Evolutionary conservation across 2,113 vertebrate species (phyloP).

Genomic region (Varanus salvator): DNA sequence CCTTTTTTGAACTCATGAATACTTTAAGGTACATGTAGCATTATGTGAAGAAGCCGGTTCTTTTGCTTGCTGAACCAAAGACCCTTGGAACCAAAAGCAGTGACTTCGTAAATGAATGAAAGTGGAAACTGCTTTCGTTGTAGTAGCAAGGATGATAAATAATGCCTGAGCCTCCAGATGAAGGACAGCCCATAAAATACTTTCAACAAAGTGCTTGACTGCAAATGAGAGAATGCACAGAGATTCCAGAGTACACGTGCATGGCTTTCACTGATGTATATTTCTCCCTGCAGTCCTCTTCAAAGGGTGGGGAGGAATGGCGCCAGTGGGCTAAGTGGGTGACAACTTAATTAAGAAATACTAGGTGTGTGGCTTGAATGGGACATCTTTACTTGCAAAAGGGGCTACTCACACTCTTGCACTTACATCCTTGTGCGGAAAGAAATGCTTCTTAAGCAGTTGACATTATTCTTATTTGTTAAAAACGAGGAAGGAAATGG

Average conservation of each 20-base stretch:
- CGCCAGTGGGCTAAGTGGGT: slow-evolving; percentile 24
- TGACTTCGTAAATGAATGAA: slow-evolving; percentile 16
- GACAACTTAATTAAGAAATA: slow-evolving; percentile 34
- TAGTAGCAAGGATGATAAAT: slow-evolving; percentile 33
- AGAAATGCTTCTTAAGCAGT: slow-evolving; percentile 20
- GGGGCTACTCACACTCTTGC: slow-evolving; percentile 38
- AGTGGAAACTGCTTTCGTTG: slow-evolving; percentile 36
- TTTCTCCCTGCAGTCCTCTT: slow-evolving; percentile 51
- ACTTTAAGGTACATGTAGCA: neutral
- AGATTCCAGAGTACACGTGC: slow-evolving; percentile 50
- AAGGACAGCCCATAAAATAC: slow-evolving; percentile 51
- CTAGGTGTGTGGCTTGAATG: slow-evolving; percentile 18
- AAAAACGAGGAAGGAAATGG: neutral
- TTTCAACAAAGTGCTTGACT: slow-evolving; percentile 46
- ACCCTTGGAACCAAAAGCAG: slow-evolving; percentile 1
- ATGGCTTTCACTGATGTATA: slow-evolving; percentile 42
- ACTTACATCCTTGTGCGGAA: slow-evolving; percentile 29
- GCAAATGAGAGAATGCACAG: slow-evolving; percentile 35
- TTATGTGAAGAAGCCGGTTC: slow-evolving; percentile 11
- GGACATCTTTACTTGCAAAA: slow-evolving; percentile 42
- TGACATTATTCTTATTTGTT: slow-evolving; percentile 18
- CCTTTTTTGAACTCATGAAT: slow-evolving; percentile 37
- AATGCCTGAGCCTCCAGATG: slow-evolving; percentile 37
- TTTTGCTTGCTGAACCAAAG: slow-evolving; percentile 38
- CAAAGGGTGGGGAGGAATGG: neutral